Base-by-base conservation (phyloP, 2,888 invertebrate genomes). In the Agrochola litura region DNA sequence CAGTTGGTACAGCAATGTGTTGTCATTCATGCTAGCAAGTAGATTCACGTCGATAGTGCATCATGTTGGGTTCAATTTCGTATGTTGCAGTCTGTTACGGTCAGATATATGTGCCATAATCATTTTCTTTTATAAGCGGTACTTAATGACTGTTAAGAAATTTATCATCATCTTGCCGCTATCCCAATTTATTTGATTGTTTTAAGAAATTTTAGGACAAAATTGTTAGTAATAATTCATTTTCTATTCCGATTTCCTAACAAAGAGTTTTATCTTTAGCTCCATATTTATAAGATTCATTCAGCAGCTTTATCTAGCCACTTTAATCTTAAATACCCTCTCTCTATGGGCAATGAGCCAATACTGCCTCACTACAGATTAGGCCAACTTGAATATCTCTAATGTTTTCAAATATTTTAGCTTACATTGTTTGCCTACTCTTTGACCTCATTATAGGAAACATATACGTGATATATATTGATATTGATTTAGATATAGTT, bases 371-470 rank as follows among this genome's bases (percentile, higher is more conserved):
- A 52, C 37, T 54, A 30, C 60, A 65, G 25, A 84, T 78, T 79
- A 79, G 19, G 30, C 19, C 19, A 66, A 67, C 54, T 66, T 79
- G 63, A 58, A 84, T 37, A 64, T 46, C 56, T 22, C 49, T 68
- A 64, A 58, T 79, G 22, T 60, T 69, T 80, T 83, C 37, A 58
- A 78, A 79, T 54, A 79, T 78, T 60, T 52, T 14, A 64, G 25
- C 43, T 65, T 14, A 54, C 56, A 46, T 41, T 25, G 12, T 63
- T 56, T 14, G 19, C 49, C 16, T 14, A 69, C 14, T 22, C 49
- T 69, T 73, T 63, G 63, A 49, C 66, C 70, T 73, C 41, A 60
- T 64, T 83, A 82, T 14, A 9, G 43, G n/a, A 70, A 85, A 58
- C 9, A 43, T 66, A 75, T 73, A 82, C 61, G 61, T 41, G 49